These are phyloP conservation scores for Pipistrellus nathusii DNA, from an alignment of 2,797 vertebrate genomes.

Conservation along the genomic window DNA sequence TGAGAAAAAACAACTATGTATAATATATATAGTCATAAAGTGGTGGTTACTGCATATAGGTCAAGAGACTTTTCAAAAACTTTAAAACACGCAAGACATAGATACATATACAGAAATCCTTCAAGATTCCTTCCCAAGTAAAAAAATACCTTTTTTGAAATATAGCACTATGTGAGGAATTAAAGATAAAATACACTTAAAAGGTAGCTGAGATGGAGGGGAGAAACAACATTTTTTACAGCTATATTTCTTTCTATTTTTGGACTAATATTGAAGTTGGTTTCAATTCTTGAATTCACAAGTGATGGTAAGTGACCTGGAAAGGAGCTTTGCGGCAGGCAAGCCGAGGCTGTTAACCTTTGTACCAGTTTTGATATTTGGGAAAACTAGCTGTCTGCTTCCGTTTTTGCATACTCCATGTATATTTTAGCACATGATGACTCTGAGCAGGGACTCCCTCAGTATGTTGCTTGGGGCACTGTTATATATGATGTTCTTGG, in stretches of 20 bases:
- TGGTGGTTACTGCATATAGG: neutral
- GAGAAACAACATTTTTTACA: neutral
- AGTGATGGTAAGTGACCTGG: neutral
- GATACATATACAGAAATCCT: neutral
- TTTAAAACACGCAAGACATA: neutral
- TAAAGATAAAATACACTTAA: constrained; percentile 22
- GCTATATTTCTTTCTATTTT: neutral
- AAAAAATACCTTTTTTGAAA: constrained; percentile 11
- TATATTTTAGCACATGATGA: constrained; percentile 5
- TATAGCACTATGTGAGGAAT: neutral
- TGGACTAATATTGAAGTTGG: neutral
- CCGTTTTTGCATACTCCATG: neutral
- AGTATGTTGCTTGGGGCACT: neutral
- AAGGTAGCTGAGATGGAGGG: neutral
- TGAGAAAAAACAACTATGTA: constrained; percentile 47
- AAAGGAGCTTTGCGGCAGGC: neutral
- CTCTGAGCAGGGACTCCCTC: neutral
- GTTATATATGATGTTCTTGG: neutral
- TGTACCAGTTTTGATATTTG: neutral
- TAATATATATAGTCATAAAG: neutral
- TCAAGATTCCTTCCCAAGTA: neutral
- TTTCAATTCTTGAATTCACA: neutral
- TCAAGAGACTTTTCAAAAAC: constrained; percentile 26
- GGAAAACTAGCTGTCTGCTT: neutral
- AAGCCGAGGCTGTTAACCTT: neutral